Percentiles rank a stretch among this genome's conserved stretches.
Conservation (phyloP, 2,113 vertebrate genomes). For the Lycaon pictus region DNA sequence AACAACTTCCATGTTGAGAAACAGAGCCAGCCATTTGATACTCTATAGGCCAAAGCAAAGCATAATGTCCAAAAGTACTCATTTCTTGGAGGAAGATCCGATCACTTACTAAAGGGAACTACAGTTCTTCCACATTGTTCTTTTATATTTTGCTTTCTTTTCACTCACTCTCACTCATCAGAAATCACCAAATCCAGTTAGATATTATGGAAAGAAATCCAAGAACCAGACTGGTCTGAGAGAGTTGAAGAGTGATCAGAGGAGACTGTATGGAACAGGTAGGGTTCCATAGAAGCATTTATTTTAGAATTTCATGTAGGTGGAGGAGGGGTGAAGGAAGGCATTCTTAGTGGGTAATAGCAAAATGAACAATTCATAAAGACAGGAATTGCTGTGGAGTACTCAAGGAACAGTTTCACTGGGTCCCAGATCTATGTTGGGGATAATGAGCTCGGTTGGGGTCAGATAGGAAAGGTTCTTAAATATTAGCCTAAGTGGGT, state of each 20-base stretch:
- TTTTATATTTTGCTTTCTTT: not conserved
- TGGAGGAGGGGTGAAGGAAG: not conserved
- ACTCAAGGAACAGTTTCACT: not conserved
- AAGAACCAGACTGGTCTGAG: not conserved
- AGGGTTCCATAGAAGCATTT: not conserved
- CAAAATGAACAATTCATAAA: not conserved
- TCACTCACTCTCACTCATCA: not conserved
- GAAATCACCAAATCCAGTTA: slow-evolving; percentile 1
- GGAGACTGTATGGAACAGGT: not conserved
- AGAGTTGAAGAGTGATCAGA: not conserved
- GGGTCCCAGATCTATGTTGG: not conserved
- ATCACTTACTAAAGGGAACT: not conserved
- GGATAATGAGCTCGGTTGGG: not conserved
- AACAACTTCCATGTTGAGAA: not conserved
- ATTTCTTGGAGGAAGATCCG: not conserved
- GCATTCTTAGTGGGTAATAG: not conserved
- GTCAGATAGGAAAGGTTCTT: not conserved
- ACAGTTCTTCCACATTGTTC: not conserved
- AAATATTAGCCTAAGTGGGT: not conserved
- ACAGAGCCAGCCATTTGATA: not conserved
- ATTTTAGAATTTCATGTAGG: not conserved
- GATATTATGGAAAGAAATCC: not conserved
- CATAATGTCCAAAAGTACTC: not conserved
- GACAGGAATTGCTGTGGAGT: not conserved
- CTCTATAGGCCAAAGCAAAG: not conserved